Conservation (phyloP, 2,888 invertebrate genomes). For the Argyresthia albistria region DNA sequence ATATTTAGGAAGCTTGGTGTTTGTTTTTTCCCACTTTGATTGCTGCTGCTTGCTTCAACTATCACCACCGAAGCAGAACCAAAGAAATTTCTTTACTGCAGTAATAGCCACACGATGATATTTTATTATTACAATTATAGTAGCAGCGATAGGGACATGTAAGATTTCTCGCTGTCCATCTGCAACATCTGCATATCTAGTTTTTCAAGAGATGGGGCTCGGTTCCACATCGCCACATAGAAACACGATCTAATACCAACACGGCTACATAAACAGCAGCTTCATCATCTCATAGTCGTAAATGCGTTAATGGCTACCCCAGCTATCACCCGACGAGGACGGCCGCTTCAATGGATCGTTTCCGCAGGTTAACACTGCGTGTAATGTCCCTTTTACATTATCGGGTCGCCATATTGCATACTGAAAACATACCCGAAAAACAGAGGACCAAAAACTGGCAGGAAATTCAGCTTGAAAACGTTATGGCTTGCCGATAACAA, state of each 20-base stretch:
- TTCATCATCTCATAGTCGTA: conserved; percentile 45
- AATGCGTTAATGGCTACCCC: conserved; percentile 38
- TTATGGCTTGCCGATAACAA: not conserved
- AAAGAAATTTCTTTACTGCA: not conserved
- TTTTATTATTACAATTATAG: not conserved
- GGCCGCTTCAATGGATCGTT: conserved; percentile 49
- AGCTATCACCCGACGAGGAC: conserved; percentile 35
- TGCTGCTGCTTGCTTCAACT: too few relatives aligned
- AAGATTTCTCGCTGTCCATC: not conserved
- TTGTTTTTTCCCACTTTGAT: too few relatives aligned
- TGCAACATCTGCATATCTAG: not conserved
- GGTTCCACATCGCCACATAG: too few relatives aligned
- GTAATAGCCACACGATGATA: not conserved
- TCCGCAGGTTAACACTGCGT: conserved; percentile 49
- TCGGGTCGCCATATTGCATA: conserved; percentile 16
- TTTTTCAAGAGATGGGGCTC: not conserved
- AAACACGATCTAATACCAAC: too few relatives aligned
- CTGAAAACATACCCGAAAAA: not conserved
- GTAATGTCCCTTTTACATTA: conserved; percentile 24
- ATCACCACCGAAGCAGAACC: not conserved
- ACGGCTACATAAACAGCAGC: conserved; percentile 24
- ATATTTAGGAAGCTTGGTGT: too few relatives aligned
- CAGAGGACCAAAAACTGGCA: not conserved
- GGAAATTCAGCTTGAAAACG: not conserved
- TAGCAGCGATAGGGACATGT: not conserved